Evolutionary conservation across 2,113 vertebrate species (phyloP).

Genomic region (Platycercus adscitus): DNA sequence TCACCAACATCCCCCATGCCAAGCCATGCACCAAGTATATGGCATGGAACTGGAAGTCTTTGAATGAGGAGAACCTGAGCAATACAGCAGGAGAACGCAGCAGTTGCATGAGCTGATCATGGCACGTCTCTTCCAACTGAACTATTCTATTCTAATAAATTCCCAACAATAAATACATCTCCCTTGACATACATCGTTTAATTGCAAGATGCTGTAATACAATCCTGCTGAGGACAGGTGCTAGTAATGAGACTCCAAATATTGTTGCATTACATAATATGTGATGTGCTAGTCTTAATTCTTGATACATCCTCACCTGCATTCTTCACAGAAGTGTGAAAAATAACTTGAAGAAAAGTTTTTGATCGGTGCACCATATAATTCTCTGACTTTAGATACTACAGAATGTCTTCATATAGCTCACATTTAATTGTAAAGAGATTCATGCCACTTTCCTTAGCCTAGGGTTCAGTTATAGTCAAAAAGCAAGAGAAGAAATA

Average conservation of each 20-base stretch:
- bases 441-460: background rate
- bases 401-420: background rate
- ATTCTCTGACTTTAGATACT: background rate
- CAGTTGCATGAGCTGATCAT: background rate
- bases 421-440: constrained; percentile 31
- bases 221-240: background rate
- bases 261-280: background rate
- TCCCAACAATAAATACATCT: background rate
- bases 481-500: background rate
- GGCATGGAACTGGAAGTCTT: background rate
- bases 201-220: background rate
- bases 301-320: background rate
- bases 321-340: background rate
- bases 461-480: background rate
- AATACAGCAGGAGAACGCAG: background rate
- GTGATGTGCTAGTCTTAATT: background rate
- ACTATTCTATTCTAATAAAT: background rate
- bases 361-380: background rate
- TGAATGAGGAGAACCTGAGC: background rate
- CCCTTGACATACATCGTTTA: background rate
- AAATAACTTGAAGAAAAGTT: background rate
- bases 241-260: background rate
- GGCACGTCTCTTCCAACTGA: background rate
- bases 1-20: background rate
- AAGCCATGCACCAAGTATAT: background rate